These are phyloP conservation scores for Bombylius discolor DNA, from an alignment of 2,888 invertebrate genomes.

Conservation along the genomic window DNA sequence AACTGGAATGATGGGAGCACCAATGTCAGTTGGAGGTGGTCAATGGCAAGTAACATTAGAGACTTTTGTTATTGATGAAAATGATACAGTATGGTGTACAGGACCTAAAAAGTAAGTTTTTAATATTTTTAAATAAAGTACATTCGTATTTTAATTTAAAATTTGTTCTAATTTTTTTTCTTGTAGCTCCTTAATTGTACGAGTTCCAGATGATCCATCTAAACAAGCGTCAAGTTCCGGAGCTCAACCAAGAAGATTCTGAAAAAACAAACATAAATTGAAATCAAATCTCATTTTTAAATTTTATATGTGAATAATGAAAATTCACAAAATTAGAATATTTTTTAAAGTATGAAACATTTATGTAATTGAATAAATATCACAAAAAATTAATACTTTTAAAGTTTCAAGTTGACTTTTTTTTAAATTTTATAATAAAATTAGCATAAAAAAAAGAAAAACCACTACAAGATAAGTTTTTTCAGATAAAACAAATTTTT, in stretches of 20 bases:
- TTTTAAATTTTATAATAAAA: too few species aligned
- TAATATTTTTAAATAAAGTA: neutral
- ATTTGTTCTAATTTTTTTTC: neutral
- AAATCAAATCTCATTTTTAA: too few species aligned
- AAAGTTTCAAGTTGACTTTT: too few species aligned
- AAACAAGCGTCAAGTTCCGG: conserved; percentile 18
- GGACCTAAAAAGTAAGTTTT: conserved; percentile 57
- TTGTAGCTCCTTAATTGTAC: conserved; percentile 28
- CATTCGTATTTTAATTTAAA: too few species aligned
- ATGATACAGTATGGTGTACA: conserved; percentile 78
- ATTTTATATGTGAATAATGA: too few species aligned
- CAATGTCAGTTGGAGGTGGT: conserved; percentile 46
- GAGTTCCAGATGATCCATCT: conserved; percentile 34
- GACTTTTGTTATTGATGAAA: conserved; percentile 73
- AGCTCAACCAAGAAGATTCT: conserved; percentile 16
- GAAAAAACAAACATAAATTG: neutral
- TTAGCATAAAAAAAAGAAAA: too few species aligned
- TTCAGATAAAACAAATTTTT: too few species aligned
- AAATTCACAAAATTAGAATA: too few species aligned
- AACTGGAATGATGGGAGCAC: conserved; percentile 15
- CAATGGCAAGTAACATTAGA: conserved; percentile 68
- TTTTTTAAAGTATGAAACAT: too few species aligned
- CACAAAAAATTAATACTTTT: too few species aligned
- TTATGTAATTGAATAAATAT: too few species aligned
- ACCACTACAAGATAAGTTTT: too few species aligned